Base-by-base conservation (phyloP, 2,797 vertebrate genomes). In the Pangasius larnaudii region DNA sequence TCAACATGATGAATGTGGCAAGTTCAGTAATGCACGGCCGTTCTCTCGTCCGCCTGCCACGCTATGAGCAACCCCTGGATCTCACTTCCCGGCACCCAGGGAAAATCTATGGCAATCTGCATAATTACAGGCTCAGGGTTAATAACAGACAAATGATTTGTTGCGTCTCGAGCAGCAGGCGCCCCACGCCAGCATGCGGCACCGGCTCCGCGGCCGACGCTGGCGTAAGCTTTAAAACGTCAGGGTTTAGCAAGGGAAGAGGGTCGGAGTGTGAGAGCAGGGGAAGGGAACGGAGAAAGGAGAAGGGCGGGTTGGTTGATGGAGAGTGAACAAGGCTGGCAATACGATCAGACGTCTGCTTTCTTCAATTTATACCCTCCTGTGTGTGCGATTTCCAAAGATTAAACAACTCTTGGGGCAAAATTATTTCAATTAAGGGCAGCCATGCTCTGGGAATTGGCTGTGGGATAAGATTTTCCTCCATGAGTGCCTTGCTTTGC, bases 1-100 rank as follows among this genome's bases (percentile, higher is more conserved):
- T 99, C 98, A 99, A 98, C 97, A 98, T 99, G 98, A 99, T 99
- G 97, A 98, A 99, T 99, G 98, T 98, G 97, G 97, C 97, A 96
- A 97, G 97, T 98, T 98, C 98, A 97, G 97, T 97, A 98, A 98
- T 97, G 97, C 97, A 97, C 97, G 96, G 96, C 97, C 97, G 95
- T 97, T 90, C 89, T 95, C 96, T 96, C 96, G 96, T 97, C 97
- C 95, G 97, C 96, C 97, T 97, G 96, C 96, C 96, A 96, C 92
- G 94, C 95, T 94, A 95, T 95, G 96, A 98, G 96, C 96, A 97
- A 97, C 97, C 97, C 96, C 97, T 97, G 97, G 97, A 98, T 98
- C 97, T 97, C 97, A 97, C 97, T 97, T 96, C 96, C 95, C 96
- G 95, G 96, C 95, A 94, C 96, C 96, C 96, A 95, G 97, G 97